A percentile compares a stretch with the other conserved stretches of the same genome.
phyloP scores from a whole-genome alignment of 2,797 vertebrate species.

The Triplophysa yarkandensis region DNA sequence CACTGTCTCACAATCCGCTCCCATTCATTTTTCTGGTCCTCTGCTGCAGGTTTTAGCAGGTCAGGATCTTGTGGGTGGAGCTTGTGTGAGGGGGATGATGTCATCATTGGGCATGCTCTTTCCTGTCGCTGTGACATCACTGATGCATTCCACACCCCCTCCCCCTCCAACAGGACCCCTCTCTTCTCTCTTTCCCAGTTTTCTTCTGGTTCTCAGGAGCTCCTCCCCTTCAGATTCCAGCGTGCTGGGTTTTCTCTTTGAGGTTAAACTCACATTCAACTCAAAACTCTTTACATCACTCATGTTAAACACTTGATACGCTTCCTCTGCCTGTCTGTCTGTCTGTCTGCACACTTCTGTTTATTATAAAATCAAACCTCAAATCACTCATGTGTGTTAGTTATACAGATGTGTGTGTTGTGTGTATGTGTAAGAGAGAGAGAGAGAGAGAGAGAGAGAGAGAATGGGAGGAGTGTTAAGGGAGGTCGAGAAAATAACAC shows the following conservation, averaged over 20 bases:
- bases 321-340: neutral
- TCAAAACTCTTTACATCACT: neutral
- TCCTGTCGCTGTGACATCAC: slow-evolving; percentile 80
- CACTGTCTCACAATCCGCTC: no score
- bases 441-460: slow-evolving; percentile 58
- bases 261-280: slow-evolving; percentile 7
- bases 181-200: slow-evolving; percentile 42
- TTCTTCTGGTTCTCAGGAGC: neutral
- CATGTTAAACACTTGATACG: neutral
- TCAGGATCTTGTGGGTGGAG: slow-evolving; percentile 65
- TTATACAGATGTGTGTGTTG: no score
- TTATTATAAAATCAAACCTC: no score
- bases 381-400: no score
- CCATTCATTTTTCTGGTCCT: no score
- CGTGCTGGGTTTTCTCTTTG: slow-evolving; percentile 3
- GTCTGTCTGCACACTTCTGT: no score
- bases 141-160: slow-evolving; percentile 72
- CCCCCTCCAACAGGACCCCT: slow-evolving; percentile 60
- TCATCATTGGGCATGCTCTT: slow-evolving; percentile 78
- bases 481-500: slow-evolving; percentile 43
- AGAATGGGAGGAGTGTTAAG: slow-evolving; percentile 57
- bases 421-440: slow-evolving; percentile 61
- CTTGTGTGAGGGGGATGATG: slow-evolving; percentile 70
- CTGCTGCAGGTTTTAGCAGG: slow-evolving; percentile 62
- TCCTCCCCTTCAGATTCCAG: slow-evolving; percentile 29